Evolutionary conservation across 2,888 invertebrate species (phyloP).

Genomic region (Anarsia innoxiella): DNA sequence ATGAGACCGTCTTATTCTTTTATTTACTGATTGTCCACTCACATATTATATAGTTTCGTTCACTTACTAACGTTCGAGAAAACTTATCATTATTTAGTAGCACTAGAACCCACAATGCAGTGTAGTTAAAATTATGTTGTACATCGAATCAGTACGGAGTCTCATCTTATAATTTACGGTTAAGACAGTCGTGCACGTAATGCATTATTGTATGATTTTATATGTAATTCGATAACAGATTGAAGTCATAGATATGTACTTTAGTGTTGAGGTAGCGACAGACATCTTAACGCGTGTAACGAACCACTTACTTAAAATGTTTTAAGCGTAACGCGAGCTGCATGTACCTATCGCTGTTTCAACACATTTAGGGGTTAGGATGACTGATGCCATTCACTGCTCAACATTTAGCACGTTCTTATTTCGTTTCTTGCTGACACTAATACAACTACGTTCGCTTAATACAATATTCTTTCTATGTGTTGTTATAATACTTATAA

Average conservation of each 20-base stretch:
- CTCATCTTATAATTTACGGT: conserved; percentile 18
- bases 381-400: conserved; percentile 16
- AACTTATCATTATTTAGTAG: neutral
- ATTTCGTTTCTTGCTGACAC: conserved; percentile 1
- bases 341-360: conserved; percentile 1
- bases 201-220: conserved; percentile 8
- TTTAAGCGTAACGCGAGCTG: neutral
- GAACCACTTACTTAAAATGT: neutral
- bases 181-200: conserved; percentile 8
- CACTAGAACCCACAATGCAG: neutral
- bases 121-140: conserved; percentile 5
- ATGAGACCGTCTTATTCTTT: conserved; percentile 26
- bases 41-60: neutral
- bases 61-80: neutral
- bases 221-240: neutral
- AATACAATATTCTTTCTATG: neutral
- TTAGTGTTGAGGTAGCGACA: neutral
- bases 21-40: too few relatives aligned
- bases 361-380: conserved; percentile 1
- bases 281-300: too few relatives aligned
- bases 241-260: conserved; percentile 1
- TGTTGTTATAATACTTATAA: too few relatives aligned
- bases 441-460: neutral
- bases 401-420: conserved; percentile 12
- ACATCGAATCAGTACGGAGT: conserved; percentile 14